Percentiles rank a stretch among this genome's conserved stretches.
phyloP scores from a whole-genome alignment of 2,797 vertebrate genomes.

The Sebastes jordani region DNA sequence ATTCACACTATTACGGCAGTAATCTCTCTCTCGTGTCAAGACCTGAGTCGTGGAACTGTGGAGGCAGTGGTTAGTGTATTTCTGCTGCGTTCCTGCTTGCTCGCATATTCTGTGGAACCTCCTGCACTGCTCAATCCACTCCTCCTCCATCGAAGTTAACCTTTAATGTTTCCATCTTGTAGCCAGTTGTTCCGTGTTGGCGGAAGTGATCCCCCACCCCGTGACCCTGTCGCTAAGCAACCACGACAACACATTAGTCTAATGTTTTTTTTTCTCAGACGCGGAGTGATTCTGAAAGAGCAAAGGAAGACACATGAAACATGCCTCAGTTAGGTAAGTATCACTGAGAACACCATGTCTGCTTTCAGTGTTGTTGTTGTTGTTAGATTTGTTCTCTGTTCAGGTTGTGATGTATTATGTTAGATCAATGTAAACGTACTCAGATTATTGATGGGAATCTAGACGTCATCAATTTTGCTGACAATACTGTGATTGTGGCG shows the following conservation, averaged over 20 bases:
- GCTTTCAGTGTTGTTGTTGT: neutral
- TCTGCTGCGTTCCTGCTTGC: too few relatives aligned
- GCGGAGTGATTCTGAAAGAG: too few relatives aligned
- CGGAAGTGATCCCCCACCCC: neutral
- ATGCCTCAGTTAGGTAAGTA: neutral
- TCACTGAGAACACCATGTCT: neutral
- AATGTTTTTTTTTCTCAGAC: neutral
- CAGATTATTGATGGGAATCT: constrained; percentile 9
- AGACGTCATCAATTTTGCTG: neutral
- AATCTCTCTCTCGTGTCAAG: neutral
- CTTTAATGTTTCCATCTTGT: neutral
- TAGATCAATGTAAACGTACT: neutral
- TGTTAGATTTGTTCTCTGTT: neutral
- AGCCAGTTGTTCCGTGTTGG: neutral
- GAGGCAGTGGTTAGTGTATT: neutral
- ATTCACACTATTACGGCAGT: neutral
- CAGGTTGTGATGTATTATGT: neutral
- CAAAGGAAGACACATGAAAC: neutral
- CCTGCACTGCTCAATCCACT: neutral
- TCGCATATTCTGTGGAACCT: too few relatives aligned
- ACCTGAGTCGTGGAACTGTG: neutral
- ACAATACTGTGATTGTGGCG: neutral
- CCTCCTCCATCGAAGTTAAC: neutral
- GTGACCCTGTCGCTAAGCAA: neutral
- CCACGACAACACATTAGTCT: neutral